Percentiles rank a stretch among this genome's conserved stretches.
Evolutionary conservation across 2,113 vertebrate genomes (phyloP).

Genomic region (Syrrhaptes paradoxus): DNA sequence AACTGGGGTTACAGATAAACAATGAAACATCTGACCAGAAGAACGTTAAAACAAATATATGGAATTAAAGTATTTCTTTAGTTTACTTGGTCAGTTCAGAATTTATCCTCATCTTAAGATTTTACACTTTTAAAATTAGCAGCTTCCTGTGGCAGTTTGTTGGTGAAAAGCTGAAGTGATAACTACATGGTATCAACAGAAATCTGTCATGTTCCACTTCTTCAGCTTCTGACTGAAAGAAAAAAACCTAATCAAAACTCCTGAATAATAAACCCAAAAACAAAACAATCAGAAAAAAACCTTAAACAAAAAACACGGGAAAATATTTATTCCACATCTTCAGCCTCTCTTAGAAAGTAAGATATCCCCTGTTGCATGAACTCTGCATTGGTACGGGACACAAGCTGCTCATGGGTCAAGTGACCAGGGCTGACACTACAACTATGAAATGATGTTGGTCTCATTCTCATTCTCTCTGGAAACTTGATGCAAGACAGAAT

Average conservation of each 20-base stretch:
- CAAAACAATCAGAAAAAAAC: background rate
- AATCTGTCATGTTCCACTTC: background rate
- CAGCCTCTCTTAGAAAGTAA: background rate
- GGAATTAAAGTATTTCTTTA: background rate
- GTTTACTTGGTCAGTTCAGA: background rate
- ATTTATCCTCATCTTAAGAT: background rate
- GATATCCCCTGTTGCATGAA: background rate
- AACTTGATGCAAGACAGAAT: background rate
- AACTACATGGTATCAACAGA: background rate
- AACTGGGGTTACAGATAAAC: background rate
- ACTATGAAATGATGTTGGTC: background rate
- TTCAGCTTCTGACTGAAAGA: background rate
- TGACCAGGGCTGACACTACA: background rate
- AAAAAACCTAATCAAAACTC: background rate
- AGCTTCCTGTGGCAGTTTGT: background rate
- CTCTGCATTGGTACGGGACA: background rate
- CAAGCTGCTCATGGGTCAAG: background rate
- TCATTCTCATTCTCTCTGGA: background rate
- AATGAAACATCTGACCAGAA: background rate
- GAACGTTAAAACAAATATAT: background rate
- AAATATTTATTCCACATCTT: background rate
- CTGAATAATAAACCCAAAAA: background rate
- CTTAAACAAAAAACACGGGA: background rate
- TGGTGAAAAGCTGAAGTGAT: background rate
- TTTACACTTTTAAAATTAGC: background rate